Percentiles rank a stretch among this genome's conserved stretches.
Conservation (phyloP, 2,888 invertebrate genomes). For the Theretra japonica region DNA sequence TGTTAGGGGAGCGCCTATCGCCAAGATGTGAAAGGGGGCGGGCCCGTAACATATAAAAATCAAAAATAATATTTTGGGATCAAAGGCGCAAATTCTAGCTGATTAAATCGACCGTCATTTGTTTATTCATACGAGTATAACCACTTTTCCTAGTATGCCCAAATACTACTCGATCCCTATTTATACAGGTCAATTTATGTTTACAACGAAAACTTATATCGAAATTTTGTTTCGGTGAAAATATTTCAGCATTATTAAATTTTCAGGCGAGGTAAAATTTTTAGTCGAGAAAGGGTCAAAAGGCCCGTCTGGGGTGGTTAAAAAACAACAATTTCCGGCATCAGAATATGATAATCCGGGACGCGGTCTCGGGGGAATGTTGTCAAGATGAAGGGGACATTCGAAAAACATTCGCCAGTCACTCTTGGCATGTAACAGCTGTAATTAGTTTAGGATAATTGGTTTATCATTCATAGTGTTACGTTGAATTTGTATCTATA, state of each 20-base stretch:
- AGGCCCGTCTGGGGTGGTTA: not conserved
- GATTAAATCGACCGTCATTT: not conserved
- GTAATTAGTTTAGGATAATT: not conserved
- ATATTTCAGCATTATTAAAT: conserved; percentile 8
- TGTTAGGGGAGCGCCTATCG: too few relatives aligned
- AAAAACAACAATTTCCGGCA: conserved; percentile 18
- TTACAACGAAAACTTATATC: not conserved
- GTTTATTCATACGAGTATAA: too few relatives aligned
- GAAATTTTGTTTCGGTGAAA: not conserved
- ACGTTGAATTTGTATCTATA: too few relatives aligned
- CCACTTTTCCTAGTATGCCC: too few relatives aligned
- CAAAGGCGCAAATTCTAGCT: too few relatives aligned
- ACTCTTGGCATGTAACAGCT: not conserved
- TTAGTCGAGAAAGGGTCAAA: not conserved
- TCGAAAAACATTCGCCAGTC: not conserved
- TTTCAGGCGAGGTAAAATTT: not conserved
- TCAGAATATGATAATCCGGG: conserved; percentile 14
- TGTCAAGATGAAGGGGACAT: not conserved
- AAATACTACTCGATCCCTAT: not conserved
- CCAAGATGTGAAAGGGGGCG: too few relatives aligned
- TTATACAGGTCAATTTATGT: not conserved
- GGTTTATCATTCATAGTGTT: too few relatives aligned
- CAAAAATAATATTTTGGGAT: too few relatives aligned
- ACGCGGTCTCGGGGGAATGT: not conserved
- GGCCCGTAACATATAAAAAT: too few relatives aligned